phyloP scores from a whole-genome alignment of 35 echinoderm and acorn worm genomes.

The Lytechinus pictus region DNA sequence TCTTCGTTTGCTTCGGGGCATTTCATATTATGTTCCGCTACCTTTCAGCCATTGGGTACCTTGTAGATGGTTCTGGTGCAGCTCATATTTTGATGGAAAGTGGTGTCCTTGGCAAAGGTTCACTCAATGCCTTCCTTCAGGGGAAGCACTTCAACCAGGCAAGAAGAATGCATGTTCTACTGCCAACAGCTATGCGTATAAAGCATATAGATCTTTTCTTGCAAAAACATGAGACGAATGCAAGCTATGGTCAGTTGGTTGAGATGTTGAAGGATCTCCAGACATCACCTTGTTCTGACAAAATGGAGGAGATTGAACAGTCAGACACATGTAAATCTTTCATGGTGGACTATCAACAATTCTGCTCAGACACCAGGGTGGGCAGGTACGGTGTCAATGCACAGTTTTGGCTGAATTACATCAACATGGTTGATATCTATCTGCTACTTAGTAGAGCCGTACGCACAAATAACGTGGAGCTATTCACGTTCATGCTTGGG shows the following conservation, averaged over 20 bases:
- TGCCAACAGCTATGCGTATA: conserved; percentile 53
- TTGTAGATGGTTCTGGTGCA: conserved; percentile 55
- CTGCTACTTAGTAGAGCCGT: neutral
- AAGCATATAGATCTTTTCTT: conserved; percentile 60
- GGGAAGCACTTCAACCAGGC: conserved; percentile 57
- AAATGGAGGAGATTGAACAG: neutral
- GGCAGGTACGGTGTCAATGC: conserved; percentile 51
- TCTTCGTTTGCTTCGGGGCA: conserved; percentile 52
- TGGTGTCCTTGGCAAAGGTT: conserved; percentile 49
- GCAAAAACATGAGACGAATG: conserved; percentile 15
- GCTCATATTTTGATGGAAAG: conserved; percentile 41
- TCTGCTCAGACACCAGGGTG: neutral
- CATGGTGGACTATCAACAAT: conserved; percentile 19
- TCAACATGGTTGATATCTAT: neutral
- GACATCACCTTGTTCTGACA: neutral
- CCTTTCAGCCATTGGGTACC: conserved; percentile 26
- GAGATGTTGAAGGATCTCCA: neutral
- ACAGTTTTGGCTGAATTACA: conserved; percentile 53
- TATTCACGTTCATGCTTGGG: conserved; percentile 40
- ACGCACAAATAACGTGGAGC: conserved; percentile 35
- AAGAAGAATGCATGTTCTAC: conserved; percentile 52
- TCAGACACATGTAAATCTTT: neutral
- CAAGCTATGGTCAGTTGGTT: neutral
- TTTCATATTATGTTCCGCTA: conserved; percentile 59
- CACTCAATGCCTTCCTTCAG: conserved; percentile 52